Evolutionary conservation across 1,140 invertebrate genomes (phyloP), one percentile per base, ranked within the genome.

Genomic region (Cotesia vestalis): DNA sequence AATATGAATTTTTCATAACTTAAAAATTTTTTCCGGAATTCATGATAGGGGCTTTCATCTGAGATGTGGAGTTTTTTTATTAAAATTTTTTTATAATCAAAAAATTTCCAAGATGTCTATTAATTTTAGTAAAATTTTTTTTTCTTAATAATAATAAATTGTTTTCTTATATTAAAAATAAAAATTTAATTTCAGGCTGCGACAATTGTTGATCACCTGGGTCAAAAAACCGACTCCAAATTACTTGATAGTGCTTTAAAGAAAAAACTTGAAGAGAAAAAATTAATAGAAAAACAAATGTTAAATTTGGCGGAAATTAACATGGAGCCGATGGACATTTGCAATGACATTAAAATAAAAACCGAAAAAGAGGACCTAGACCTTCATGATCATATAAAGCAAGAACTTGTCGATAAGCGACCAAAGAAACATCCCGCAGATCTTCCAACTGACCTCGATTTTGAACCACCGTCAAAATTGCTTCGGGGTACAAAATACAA

Each of bases 401-500:
- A 87, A 69, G 86, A 88, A 3, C 11, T 12, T 1, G 69, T 88
- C 38, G 87, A 89, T 4, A 88, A 89, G 36, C 74, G 81, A 51
- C 71, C 80, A 77, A 89, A 75, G 84, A 90, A 84, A 84, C 88
- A 83, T 76, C 40, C 78, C 4, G 79, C 75, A 1, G 80, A 85
- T 17, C 63, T 66, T 12, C 27, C 72, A 1, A 75, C 40, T 11
- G 84, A 85, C 51, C 76, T 72, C 52, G 87, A 88, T 57, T 81
- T 83, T 14, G 85, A 84, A 35, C 90, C 91, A 46, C 88, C 89
- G 60, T 75, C 83, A 0, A 94, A 94, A 83, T 89, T 91, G 74
- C 94, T 91, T 88, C 91, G 91, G 79, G 93, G 92, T 8, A 81
- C 91, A 0, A 88, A 90, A 61, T 97, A 95, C 80, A 94, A 93